Conservation (phyloP, 2,888 invertebrate species). For the Camponotus fellah region DNA sequence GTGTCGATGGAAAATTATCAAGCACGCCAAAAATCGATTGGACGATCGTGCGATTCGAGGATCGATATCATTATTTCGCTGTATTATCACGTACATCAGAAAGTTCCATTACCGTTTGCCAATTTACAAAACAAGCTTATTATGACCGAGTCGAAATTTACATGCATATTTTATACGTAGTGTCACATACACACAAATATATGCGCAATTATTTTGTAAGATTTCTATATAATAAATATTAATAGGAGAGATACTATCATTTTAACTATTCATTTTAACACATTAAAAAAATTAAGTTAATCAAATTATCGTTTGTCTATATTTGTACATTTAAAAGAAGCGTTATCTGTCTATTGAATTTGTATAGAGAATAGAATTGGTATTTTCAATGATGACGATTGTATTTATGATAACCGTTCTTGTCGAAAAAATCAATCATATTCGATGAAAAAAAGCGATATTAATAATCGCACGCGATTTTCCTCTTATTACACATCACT, state of each 20-base stretch:
- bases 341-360: not conserved
- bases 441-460: conserved; percentile 20
- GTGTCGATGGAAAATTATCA: conserved; percentile 40
- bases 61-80: not conserved
- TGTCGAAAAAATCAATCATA: not conserved
- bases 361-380: not conserved
- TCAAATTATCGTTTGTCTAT: not conserved
- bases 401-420: not conserved
- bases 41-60: not conserved
- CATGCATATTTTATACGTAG: not conserved
- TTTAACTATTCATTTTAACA: no score
- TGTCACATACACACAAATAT: not conserved
- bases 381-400: not conserved
- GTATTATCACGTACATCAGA: conserved; percentile 1
- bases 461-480: conserved; percentile 33
- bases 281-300: not conserved
- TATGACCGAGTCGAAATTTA: not conserved
- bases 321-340: not conserved
- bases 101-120: not conserved
- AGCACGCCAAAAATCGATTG: conserved; percentile 6
- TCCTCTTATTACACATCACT: conserved; percentile 21
- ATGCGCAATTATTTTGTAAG: not conserved
- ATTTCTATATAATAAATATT: not conserved
- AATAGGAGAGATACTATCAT: not conserved
- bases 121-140: conserved; percentile 3